Conservation (phyloP, 2,797 vertebrate species). For the Cuculus canorus region DNA sequence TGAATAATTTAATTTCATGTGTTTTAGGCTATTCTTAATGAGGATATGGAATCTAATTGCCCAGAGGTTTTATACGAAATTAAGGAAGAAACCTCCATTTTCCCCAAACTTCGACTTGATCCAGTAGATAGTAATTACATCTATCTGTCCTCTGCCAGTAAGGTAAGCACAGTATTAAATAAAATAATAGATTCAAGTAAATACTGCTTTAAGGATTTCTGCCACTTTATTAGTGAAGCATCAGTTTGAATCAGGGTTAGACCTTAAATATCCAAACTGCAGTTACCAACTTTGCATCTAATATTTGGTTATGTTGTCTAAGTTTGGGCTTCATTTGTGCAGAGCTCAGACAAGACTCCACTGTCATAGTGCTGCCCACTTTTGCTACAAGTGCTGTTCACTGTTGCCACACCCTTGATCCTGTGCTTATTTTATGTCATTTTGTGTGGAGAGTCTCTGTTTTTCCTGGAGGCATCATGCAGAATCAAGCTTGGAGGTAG, state of each 20-base stretch:
- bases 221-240: neutral
- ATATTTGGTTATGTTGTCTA: neutral
- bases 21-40: slow-evolving; percentile 78
- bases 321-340: neutral
- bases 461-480: neutral
- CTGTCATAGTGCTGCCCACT: neutral
- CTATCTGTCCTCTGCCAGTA: slow-evolving; percentile 78
- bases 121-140: slow-evolving; percentile 77
- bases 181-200: neutral
- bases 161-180: slow-evolving; percentile 67
- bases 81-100: slow-evolving; percentile 78
- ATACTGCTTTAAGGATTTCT: neutral
- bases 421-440: neutral
- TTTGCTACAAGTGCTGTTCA: neutral
- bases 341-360: neutral
- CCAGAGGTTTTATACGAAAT: slow-evolving; percentile 82
- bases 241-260: neutral
- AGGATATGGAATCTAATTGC: slow-evolving; percentile 79
- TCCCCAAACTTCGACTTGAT: slow-evolving; percentile 78
- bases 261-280: neutral
- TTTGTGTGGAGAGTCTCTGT: neutral
- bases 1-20: slow-evolving; percentile 41
- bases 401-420: neutral
- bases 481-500: neutral
- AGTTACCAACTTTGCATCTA: neutral